These are phyloP conservation scores for Phocides pigmalion DNA, from an alignment of 1,140 invertebrate genomes.

Conservation along the genomic window DNA sequence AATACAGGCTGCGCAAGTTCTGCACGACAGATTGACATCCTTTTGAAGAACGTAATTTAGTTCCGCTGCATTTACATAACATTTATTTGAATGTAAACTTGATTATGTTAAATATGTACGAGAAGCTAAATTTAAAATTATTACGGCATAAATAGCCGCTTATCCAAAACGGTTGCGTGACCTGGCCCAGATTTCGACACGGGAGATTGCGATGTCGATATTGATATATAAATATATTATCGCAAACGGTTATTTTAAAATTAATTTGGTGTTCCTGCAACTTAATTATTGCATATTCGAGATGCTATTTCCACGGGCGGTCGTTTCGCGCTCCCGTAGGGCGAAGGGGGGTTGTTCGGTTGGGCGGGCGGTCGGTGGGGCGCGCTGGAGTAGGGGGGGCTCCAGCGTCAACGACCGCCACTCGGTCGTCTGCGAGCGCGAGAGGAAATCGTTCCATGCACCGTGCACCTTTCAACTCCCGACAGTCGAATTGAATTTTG, in stretches of 20 bases:
- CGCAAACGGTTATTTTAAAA: conserved; percentile 17
- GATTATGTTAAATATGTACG: conserved; percentile 9
- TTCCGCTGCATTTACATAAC: conserved; percentile 20
- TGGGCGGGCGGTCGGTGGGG: conserved; percentile 72
- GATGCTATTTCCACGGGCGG: conserved; percentile 33
- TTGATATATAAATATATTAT: conserved; percentile 39
- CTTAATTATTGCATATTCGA: conserved; percentile 33
- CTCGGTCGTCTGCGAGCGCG: conserved; percentile 66
- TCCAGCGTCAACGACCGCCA: conserved; percentile 79
- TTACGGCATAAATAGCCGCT: not conserved
- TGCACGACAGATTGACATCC: conserved; percentile 9
- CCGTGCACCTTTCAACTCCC: conserved; percentile 38
- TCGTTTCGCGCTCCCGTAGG: conserved; percentile 51
- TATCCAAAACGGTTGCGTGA: conserved; percentile 27
- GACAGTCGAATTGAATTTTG: conserved; percentile 25
- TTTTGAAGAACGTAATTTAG: conserved; percentile 22
- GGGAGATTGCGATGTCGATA: conserved; percentile 41
- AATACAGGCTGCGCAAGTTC: conserved; percentile 7
- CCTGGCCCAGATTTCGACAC: conserved; percentile 41
- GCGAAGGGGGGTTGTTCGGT: conserved; percentile 53
- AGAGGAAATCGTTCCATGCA: conserved; percentile 58
- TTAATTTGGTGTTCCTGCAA: conserved; percentile 29
- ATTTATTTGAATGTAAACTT: not conserved
- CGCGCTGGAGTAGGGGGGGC: conserved; percentile 48
- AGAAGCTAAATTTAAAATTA: conserved; percentile 6